Conservation (phyloP, 92 coral and sea anemone genomes). For the Pocillopora meandrina region DNA sequence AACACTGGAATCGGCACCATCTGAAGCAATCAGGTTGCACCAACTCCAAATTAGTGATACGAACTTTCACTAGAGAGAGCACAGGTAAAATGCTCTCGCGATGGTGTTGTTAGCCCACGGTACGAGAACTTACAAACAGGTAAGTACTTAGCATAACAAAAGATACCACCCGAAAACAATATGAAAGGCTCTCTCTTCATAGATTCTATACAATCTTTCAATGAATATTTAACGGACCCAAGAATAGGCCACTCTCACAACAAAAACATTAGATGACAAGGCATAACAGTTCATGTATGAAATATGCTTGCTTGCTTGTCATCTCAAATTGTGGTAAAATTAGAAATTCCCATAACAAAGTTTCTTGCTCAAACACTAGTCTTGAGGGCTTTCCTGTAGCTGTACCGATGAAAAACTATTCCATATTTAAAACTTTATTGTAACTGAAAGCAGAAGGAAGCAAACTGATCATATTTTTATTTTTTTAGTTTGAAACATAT, state of each 20-base stretch:
- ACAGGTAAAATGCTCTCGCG: too few species aligned
- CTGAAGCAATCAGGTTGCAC: too few species aligned
- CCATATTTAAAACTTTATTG: too few species aligned
- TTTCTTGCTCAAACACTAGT: too few species aligned
- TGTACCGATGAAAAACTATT: too few species aligned
- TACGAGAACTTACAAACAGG: not conserved
- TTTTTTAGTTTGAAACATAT: not conserved
- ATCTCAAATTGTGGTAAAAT: not conserved
- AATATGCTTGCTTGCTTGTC: not conserved
- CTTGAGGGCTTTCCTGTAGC: too few species aligned
- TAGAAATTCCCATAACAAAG: not conserved
- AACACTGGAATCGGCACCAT: too few species aligned
- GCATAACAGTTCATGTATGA: not conserved
- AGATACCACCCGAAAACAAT: not conserved
- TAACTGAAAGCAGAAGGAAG: too few species aligned
- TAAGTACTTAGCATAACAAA: not conserved
- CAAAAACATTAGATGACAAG: not conserved
- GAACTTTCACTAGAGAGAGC: too few species aligned
- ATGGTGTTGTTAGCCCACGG: too few species aligned
- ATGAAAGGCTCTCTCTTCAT: not conserved
- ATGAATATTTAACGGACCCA: not conserved
- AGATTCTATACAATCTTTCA: not conserved
- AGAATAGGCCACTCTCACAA: not conserved
- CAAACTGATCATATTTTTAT: not conserved
- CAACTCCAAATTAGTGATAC: too few species aligned